Evolutionary conservation across 2,797 vertebrate species (phyloP), one percentile per base, ranked within the genome.

Genomic region (Onychomys leucogaster): DNA sequence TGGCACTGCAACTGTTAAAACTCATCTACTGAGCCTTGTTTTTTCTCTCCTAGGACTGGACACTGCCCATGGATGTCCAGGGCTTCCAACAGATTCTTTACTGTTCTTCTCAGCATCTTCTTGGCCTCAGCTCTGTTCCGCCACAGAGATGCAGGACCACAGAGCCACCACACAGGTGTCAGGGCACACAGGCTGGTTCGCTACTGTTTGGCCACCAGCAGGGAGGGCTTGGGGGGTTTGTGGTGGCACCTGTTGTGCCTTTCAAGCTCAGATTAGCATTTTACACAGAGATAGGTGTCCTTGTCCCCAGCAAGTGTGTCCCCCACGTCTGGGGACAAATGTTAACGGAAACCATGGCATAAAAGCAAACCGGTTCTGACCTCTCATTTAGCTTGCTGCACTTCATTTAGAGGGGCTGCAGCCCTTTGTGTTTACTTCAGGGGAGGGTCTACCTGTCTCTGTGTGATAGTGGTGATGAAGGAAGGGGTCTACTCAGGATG

Each of bases 381-480:
- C 4, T 10, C 2, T 11, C 9, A 41, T 29, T 73, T 80, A 57
- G 55, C 41, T 25, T 3, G 43, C 37, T 5, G 49, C 0, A 0
- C 14, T 94, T 41, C 29, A 5, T 49, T 63, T 37, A n/a, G 88
- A 92, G 41, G 37, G 3, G 29, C 3, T 4, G 2, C 2, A 1
- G 25, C 13, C 23, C 27, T 32, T 49, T 27, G 71, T 69, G 25
- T 41, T 69, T 9, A 46, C 11, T 41, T 65, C 17, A 19, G 67
- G 63, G n/a, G 16, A 5, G 29, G 29, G 32, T 19, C 21, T 27
- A n/a, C 46, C 29, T 32, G 14, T 34, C 37, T 77, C 19, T 52
- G 73, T 55, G 63, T 0, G 0, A 71, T 6, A 27, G 34, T 32
- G 16, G 43, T 2, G 0, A 29, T 0, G 2, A 34, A 21, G 57